Evolutionary conservation across 2,888 invertebrate genomes (phyloP), one percentile per base, ranked within the genome.

Genomic region (Cordilura impudica): DNA sequence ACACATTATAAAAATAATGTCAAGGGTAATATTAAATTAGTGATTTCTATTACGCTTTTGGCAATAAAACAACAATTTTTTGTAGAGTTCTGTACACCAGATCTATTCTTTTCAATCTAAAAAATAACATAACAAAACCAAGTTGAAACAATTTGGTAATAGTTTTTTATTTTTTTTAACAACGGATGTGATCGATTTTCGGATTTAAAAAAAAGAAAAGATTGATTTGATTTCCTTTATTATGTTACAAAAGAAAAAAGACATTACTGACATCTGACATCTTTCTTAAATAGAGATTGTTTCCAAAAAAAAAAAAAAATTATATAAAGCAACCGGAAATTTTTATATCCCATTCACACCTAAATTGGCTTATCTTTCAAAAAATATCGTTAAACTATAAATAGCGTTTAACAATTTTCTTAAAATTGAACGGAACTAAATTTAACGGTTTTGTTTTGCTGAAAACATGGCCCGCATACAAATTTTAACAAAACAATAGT

Each of bases 381-480:
- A 21, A 53, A 26, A 45, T 31, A 47, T 65, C 63, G 19, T 14
- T 31, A 39, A 56, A 51, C 35, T 16, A n/a, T 14, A 5, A 45
- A 31, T 29, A 43, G 29, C 16, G 26, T 1, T 1, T 45, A 60
- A 53, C 12, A 49, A 12, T 60, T 23, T 76, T 3, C 18, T 29
- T n/a, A 67, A 43, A 56, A 65, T 70, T 23, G 18, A 58, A 63
- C 39, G 47, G 29, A 73, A 66, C 39, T 73, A 4, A 39, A n/a
- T 2, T 39, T 74, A 78, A 73, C 67, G 56, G 67, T 58, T n/a
- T n/a, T 49, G 2, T 14, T 18, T 14, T n/a, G 4, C 12, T 2
- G n/a, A 10, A 45, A 51, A 45, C 18, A 16, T 26, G 61, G 67
- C 79, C 79, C 79, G 79, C 75, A 79, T 79, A 61, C 21, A 51